Base-by-base conservation (phyloP, 2,888 invertebrate genomes). In the Calephelis perditalis region DNA sequence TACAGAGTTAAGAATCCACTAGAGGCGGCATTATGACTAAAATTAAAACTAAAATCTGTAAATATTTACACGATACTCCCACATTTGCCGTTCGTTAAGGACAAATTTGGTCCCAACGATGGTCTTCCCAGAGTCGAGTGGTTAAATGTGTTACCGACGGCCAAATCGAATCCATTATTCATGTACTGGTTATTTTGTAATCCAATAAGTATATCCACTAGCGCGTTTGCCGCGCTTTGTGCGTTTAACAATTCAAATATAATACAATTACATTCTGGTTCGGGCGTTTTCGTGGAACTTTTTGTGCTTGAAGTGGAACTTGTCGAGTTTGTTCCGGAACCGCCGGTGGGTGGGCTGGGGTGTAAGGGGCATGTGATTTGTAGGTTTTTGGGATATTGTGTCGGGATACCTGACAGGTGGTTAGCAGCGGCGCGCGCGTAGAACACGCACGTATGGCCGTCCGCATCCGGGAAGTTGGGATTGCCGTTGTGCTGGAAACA, bases 401-500 rank as follows among this genome's bases (percentile, higher is more conserved):
- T 69, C 52, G 91, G 90, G 58, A 90, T 87, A 8, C 87, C 86
- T 0, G 87, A 80, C 3, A 91, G 79, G 66, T 91, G 91, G 71
- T 88, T 86, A 64, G 88, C 87, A n/a, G 91, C 91, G 0, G 90
- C 87, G 4, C 89, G 86, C 10, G 91, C 89, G 81, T 91, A 89
- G 81, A 91, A 90, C 62, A 91, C 84, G 75, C 91, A 91, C 2
- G 87, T 82, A 75, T 91, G 90, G 0, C 90, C 90, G 76, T 91
- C 91, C 5, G 81, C 78, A 76, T 99, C 99, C 56, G 97, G 93
- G 74, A 95, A 95, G 78, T 96, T 96, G 0, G 98, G 96, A 85
- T 98, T 97, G 66, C 98, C 98, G 81, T 97, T 97, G 86, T 98
- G 96, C 99, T 99, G 92, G 0, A 71, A 70, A 55, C 12, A 59